Evolutionary conservation across 2,113 vertebrate species (phyloP).

Genomic region (Leiothrix lutea): DNA sequence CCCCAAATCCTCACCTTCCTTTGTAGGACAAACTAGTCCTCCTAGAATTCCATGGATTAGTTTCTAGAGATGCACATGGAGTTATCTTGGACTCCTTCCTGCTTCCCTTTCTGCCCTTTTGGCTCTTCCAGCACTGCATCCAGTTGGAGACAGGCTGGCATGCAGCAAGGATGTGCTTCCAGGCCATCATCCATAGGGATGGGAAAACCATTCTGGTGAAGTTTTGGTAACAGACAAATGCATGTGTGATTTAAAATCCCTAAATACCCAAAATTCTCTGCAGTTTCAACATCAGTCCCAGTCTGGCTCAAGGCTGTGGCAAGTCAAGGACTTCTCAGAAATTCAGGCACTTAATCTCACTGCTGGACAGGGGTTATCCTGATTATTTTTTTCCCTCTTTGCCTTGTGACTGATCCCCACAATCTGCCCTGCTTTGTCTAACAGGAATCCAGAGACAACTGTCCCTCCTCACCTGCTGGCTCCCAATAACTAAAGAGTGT

Average conservation of each 20-base stretch:
- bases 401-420: neutral
- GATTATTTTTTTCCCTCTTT: neutral
- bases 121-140: neutral
- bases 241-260: neutral
- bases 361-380: neutral
- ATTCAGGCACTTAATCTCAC: neutral
- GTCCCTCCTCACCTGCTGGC: neutral
- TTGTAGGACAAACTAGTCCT: neutral
- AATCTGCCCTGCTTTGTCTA: neutral
- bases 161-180: neutral
- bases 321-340: neutral
- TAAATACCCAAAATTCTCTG: neutral
- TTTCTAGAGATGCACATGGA: neutral
- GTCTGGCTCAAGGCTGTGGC: neutral
- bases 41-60: neutral
- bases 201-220: neutral
- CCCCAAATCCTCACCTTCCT: neutral
- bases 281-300: neutral
- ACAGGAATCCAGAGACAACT: neutral
- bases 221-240: neutral
- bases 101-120: neutral
- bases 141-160: rapidly evolving
- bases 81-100: neutral
- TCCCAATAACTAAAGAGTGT: neutral
- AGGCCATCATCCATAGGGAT: rapidly evolving